A percentile compares a stretch with the other conserved stretches of the same genome.
Evolutionary conservation across 2,888 invertebrate genomes (phyloP).

Genomic region (Aleiodes alternator): DNA sequence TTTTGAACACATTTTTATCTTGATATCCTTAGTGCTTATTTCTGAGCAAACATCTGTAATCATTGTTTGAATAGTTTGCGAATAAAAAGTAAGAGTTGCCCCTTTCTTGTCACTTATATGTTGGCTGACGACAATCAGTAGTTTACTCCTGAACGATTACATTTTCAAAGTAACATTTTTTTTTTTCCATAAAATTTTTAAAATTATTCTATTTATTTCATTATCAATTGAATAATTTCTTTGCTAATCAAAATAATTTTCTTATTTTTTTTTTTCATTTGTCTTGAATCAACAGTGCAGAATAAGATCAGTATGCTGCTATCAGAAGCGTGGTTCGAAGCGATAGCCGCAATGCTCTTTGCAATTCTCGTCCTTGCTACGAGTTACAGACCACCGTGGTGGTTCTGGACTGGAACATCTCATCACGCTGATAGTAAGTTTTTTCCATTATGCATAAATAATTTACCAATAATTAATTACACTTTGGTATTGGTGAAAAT

Average conservation of each 20-base stretch:
- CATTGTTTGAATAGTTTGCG: not conserved
- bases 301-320: slow-evolving; percentile 59
- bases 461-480: too few relatives aligned
- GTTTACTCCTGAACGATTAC: slow-evolving; percentile 35
- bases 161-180: slow-evolving; percentile 20
- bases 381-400: slow-evolving; percentile 69
- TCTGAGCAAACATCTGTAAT: slow-evolving; percentile 9
- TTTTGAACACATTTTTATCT: too few relatives aligned
- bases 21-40: too few relatives aligned
- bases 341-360: slow-evolving; percentile 65
- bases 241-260: slow-evolving; percentile 4
- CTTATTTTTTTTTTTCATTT: not conserved
- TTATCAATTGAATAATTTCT: not conserved
- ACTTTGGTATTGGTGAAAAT: too few relatives aligned
- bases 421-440: slow-evolving; percentile 62
- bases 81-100: slow-evolving; percentile 17
- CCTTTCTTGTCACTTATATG: slow-evolving; percentile 30
- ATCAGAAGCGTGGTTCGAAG: slow-evolving; percentile 69
- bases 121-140: slow-evolving; percentile 39
- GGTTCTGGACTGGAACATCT: slow-evolving; percentile 64
- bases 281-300: slow-evolving; percentile 8
- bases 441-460: too few relatives aligned
- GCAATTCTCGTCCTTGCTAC: slow-evolving; percentile 66
- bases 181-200: not conserved
- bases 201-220: not conserved